Evolutionary conservation across 1,140 invertebrate species (phyloP), one percentile per base, ranked within the genome.

Genomic region (Euglossa dilemma): DNA sequence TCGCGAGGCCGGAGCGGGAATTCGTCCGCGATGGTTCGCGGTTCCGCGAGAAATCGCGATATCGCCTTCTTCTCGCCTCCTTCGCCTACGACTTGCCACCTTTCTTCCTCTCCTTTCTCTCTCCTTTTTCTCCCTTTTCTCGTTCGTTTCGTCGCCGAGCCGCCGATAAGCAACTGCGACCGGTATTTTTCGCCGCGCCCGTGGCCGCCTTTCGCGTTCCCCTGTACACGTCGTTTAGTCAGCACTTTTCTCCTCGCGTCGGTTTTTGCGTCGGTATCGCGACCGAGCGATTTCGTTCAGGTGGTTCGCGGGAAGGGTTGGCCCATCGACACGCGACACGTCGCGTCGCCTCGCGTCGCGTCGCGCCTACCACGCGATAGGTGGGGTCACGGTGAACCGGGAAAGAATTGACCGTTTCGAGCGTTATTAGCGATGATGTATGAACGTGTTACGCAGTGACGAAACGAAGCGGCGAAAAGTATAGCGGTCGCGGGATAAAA

Each of bases 181-280:
- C 54, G 9, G 36, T 28, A 52, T 67, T 82, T 80, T 57, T 45
- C 63, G n/a, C 18, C 50, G 52, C 43, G 28, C 6, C 47, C n/a
- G 52, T 36, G 70, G 23, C 61, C 78, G 36, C 79, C 23, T 47
- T 64, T 28, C 56, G 57, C 79, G 72, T 80, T 72, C 45, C 14
- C 14, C 47, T 28, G n/a, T 5, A 56, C 71, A 28, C 47, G 3
- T 14, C 52, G 61, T 75, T 81, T 67, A 76, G 45, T 80, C 79
- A 64, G 70, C 70, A 28, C 18, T 66, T 80, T 74, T 80, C 61
- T 63, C 25, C 36, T 45, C 20, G 28, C 47, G 25, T 1, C 25
- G 54, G 0, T 63, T 61, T 72, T 43, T 28, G 12, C 45, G 20
- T 36, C 56, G 77, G 25, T 50, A 63, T 71, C 79, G 57, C 50